Evolutionary conservation across 2,888 invertebrate genomes (phyloP), one percentile per base, ranked within the genome.

Genomic region (Ypsolopha scabrella): DNA sequence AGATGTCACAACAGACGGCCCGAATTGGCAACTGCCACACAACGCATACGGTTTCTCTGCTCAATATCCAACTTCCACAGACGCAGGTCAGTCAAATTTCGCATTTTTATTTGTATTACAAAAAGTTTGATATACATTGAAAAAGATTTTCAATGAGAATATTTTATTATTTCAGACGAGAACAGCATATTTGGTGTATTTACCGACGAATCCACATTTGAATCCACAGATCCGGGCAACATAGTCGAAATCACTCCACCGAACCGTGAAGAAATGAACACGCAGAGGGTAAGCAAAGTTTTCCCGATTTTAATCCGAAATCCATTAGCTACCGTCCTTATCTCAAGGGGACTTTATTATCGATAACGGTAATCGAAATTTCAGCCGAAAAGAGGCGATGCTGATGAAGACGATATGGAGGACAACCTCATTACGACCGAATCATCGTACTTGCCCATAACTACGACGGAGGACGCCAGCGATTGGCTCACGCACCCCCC

Each of bases 401-500:
- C 63, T 51, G 70, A 70, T 13, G 67, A 24, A 4, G 4, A 24
- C 24, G 24, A 67, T 43, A 50, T 61, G 57, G 75, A 75, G 58
- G 60, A 59, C 6, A 63, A 68, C 13, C 58, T 79, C n/a, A 58
- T 68, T 41, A 75, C 77, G 36, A 81, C 86, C 6, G 82, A 86
- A 57, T 60, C 68, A 6, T 61, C 76, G 1, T 85, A 77, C 64
- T 64, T 65, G 43, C 66, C 75, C 51, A 73, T 79, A 51, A 76
- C 81, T 6, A 81, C 81, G 36, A 82, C 82, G 0, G 82, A 82
- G 58, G 80, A 80, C 57, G 37, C 13, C 37, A 60, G 68, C 11
- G 85, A 85, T 60, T 85, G 82, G 81, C 80, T 85, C 41, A 85
- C 82, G 48, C 82, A 85, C 60, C 78, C 83, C 3, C 80, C 83